These are phyloP conservation scores for Drosophila koepferae DNA, from an alignment of 2,888 invertebrate species.

Conservation along the genomic window DNA sequence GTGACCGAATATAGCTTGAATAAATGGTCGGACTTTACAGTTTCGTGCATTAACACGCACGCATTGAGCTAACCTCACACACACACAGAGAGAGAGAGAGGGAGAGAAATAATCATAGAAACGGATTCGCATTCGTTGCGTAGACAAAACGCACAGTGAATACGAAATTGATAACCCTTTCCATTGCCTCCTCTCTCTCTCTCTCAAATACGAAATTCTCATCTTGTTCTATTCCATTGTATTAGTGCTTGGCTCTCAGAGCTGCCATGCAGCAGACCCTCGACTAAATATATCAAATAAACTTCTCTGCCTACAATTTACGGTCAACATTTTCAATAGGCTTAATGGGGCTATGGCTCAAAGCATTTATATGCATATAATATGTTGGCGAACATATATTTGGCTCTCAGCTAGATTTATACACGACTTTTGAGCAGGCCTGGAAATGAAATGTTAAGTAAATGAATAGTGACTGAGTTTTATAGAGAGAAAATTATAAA, in stretches of 20 bases:
- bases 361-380: constrained; percentile 1
- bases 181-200: background rate
- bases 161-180: constrained; percentile 55
- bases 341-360: background rate
- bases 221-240: constrained; percentile 25
- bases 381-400: background rate
- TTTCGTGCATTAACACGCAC: constrained; percentile 79
- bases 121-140: constrained; percentile 41
- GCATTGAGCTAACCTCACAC: constrained; percentile 42
- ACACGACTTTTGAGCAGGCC: background rate
- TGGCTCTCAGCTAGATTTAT: background rate
- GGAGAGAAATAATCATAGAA: constrained; percentile 11
- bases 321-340: background rate
- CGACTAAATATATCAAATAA: constrained; percentile 2
- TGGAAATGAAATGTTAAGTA: background rate
- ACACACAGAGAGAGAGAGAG: background rate
- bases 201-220: constrained; percentile 8
- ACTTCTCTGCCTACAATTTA: constrained; percentile 8
- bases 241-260: background rate
- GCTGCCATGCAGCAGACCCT: background rate
- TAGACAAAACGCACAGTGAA: constrained; percentile 68
- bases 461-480: background rate
- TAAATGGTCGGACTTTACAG: constrained; percentile 64
- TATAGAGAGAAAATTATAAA: background rate
- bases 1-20: constrained; percentile 36